These are phyloP conservation scores for Rhinophrynus dorsalis DNA, from an alignment of 2,797 vertebrate genomes.

Conservation along the genomic window DNA sequence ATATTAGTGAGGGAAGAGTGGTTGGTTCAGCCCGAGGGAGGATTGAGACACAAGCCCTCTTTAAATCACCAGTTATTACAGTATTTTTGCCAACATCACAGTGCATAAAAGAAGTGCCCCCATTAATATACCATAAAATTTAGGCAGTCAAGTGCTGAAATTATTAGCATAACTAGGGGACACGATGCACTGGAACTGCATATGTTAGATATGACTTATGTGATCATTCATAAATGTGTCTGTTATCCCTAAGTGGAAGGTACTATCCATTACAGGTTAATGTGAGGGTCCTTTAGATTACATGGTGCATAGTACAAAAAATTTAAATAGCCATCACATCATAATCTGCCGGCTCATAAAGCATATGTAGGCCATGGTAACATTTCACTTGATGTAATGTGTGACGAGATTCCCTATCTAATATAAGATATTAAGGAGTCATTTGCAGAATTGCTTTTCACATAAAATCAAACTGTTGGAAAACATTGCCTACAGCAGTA, in stretches of 20 bases:
- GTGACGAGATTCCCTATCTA: too few species aligned
- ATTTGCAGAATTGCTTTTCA: too few species aligned
- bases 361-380: too few species aligned
- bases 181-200: not conserved
- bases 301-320: too few species aligned
- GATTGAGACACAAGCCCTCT: not conserved
- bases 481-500: too few species aligned
- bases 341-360: too few species aligned
- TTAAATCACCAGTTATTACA: not conserved
- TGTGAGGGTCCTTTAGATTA: too few species aligned
- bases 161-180: not conserved
- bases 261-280: not conserved
- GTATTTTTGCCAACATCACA: conserved; percentile 13
- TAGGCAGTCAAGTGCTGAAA: conserved; percentile 6
- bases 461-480: too few species aligned
- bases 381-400: too few species aligned
- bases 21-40: not conserved
- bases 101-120: conserved; percentile 2
- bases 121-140: conserved; percentile 1
- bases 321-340: too few species aligned
- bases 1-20: not conserved
- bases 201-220: not conserved
- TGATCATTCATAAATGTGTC: not conserved
- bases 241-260: not conserved
- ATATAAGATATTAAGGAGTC: too few species aligned